phyloP scores from a whole-genome alignment of 2,113 vertebrate species.

The Merops nubicus region DNA sequence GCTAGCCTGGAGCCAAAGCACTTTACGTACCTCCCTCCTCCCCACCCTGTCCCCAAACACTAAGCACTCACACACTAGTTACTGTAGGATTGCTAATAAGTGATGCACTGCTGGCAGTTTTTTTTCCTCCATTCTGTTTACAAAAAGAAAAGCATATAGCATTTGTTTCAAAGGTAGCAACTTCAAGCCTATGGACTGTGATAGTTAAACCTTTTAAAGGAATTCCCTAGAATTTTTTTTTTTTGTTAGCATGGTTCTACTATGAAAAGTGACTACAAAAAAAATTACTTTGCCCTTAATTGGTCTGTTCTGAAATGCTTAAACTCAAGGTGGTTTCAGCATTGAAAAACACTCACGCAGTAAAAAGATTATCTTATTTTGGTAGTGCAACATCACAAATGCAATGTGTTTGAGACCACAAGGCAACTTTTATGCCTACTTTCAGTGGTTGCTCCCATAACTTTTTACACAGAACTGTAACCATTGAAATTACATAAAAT shows the following conservation, averaged over 20 bases:
- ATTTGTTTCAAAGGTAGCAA: conserved; percentile 40
- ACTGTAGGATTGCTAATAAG: conserved; percentile 46
- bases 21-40: neutral
- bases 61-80: conserved; percentile 50
- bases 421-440: neutral
- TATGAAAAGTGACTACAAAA: neutral
- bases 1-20: neutral
- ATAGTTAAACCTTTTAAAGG: conserved; percentile 2
- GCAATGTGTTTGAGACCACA: neutral
- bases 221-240: neutral
- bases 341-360: neutral
- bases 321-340: neutral
- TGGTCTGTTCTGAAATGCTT: neutral
- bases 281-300: neutral
- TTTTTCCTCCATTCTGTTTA: conserved; percentile 57
- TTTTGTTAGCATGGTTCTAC: neutral
- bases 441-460: neutral
- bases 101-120: conserved; percentile 27
- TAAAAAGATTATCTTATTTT: neutral
- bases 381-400: neutral
- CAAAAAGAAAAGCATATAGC: conserved; percentile 50
- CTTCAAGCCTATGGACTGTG: neutral
- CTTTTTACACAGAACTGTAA: neutral
- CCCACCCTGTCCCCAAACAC: conserved; percentile 20
- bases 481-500: neutral